Base-by-base conservation (phyloP, 2,888 invertebrate species). In the Agapostemon virescens region DNA sequence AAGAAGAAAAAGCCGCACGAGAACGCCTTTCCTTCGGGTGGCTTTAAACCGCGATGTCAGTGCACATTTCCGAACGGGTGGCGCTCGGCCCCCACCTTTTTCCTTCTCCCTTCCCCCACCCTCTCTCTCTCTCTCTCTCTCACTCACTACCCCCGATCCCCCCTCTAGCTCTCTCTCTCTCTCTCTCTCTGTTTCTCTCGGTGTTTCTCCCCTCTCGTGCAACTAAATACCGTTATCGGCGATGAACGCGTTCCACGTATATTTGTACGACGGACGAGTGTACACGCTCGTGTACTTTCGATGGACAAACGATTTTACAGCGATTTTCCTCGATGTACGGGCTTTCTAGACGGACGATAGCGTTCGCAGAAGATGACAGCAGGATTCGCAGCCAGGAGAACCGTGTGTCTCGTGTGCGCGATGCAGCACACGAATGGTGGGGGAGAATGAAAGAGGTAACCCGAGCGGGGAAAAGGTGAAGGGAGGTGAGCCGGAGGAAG, bases 341-440 rank as follows among this genome's bases (percentile, higher is more conserved):
- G 42, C 52, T 69, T 36, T 69, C 33, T 20, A 66, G 23, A 73
- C 42, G 69, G 69, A 83, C 86, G 61, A 11, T 84, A 80, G 81
- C 84, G 86, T 87, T 86, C 72, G 82, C 86, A 73, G 63, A 78
- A 83, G 86, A 87, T 87, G 86, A 87, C 86, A 87, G 86, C 78
- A 84, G 77, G 83, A 87, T 86, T 86, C 87, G 61, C 61, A 61
- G 58, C 58, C 77, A 70, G 73, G 76, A n/a, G n/a, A 72, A 77
- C 72, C 82, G 87, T 84, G 84, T 88, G 85, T 88, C 84, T 87
- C 87, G 87, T 83, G 87, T 86, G 85, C 89, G 87, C 86, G 87
- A 83, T 86, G 87, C 86, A 86, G 85, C 86, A 84, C 87, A 85
- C 85, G 88, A 86, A 83, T 82, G 77, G 79, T 76, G 77, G 61